Evolutionary conservation across 2,797 vertebrate species (phyloP), one percentile per base, ranked within the genome.

Genomic region (Arctocebus calabarensis): DNA sequence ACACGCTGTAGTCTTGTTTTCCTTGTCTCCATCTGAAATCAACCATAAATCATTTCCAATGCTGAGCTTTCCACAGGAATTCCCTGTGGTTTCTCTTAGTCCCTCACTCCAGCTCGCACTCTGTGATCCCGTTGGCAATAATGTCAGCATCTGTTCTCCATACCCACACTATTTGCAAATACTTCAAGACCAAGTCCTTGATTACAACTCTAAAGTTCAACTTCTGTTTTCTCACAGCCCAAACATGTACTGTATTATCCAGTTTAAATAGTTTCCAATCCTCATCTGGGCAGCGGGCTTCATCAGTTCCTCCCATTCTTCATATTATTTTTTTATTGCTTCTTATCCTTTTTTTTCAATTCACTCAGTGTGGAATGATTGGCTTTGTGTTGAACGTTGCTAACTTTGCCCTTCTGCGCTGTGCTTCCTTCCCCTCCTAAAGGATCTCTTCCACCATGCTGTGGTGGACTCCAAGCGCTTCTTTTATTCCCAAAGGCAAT

Each of bases 161-260:
- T 96, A 94, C 85, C 90, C 97, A 81, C 82, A 85, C 61, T 96
- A 97, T 96, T 97, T 96, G 57, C 78, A 98, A 96, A 93, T 94
- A 95, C 97, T 98, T 95, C 91, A 92, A 97, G 96, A 96, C 81
- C 83, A 81, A 17, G 59, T 79, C 87, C 93, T 96, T 93, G 90
- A 97, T 97, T 95, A 96, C 92, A 68, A 70, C 93, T 97, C 97
- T 96, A 97, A 98, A 98, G 84, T 97, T 93, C 89, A 98, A 96
- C 94, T 96, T 96, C 94, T 96, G 97, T 94, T 94, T 75, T 93
- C 90, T 91, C 13, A 4, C 96, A 98, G 89, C 81, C 94, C 97
- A 98, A 97, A 97, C 29, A 97, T 68, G 97, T 70, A 92, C 94
- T 93, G 45, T 73, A 62, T 88, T 91, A 95, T 82, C 86, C 62